Base-by-base conservation (phyloP, 2,113 vertebrate genomes). In the Haliaeetus leucogaster region DNA sequence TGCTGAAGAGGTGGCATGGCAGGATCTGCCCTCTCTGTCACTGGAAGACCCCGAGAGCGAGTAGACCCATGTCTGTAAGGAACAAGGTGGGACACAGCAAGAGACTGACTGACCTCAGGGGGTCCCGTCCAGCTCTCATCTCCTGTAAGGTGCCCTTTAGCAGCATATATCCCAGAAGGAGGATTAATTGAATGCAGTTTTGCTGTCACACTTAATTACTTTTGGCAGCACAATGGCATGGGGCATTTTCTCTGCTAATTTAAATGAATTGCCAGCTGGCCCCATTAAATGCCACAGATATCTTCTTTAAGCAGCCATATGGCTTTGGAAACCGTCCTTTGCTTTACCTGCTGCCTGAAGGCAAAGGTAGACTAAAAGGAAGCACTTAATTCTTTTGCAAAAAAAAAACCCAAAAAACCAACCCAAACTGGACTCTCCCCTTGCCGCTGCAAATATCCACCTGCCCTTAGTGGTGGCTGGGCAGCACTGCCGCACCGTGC, bases 241-340 rank as follows among this genome's bases (percentile, higher is more conserved):
- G 88, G 22, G 36, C 61, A 58, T 91, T 84, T 88, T 93, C 82
- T 73, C 63, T 93, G 53, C 71, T 88, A 62, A 90, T 89, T 85
- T 48, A 85, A 95, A 91, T 1, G 2, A 87, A 48, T 50, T 87
- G 59, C 83, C 81, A 89, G 78, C 78, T 91, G 90, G 71, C 53
- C 52, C 56, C 14, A 1, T 38, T 86, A 82, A 68, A 58, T 9
- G 4, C 61, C 47, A 67, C 50, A 20, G 65, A 36, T 36, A 76
- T 6, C 56, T 73, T 77, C 94, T 70, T 86, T 47, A 80, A 71
- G 50, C 76, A 86, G 59, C 79, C 63, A 34, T 42, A 47, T 52
- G 82, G 86, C 86, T 93, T 67, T 86, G 40, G 47, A 47, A 86
- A 9, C 34, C 3, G 7, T 73, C 27, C 52, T 81, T 63, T 2